A percentile compares a stretch with the other conserved stretches of the same genome.
These are phyloP conservation scores for Lagenorhynchus albirostris DNA, from an alignment of 2,113 vertebrate species.

Conservation along the genomic window DNA sequence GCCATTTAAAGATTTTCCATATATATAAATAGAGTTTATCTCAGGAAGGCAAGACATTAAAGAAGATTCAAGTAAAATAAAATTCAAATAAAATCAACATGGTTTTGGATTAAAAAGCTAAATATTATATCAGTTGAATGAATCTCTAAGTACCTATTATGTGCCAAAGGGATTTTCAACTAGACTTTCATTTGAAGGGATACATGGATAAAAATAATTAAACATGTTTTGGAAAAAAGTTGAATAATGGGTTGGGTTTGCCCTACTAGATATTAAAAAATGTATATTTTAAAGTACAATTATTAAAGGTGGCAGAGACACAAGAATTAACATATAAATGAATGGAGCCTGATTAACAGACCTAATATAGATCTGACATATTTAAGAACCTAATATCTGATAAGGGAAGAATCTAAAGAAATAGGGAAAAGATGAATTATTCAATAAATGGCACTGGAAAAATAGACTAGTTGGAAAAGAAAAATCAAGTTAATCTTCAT, in stretches of 20 bases:
- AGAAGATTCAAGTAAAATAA: constrained; percentile 27
- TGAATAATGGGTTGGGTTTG: constrained; percentile 6
- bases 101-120: neutral
- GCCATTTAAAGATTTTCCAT: constrained; percentile 27
- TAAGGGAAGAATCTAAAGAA: neutral
- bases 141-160: constrained; percentile 1
- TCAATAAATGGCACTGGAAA: constrained; percentile 24
- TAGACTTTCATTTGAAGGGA: neutral
- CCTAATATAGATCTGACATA: neutral
- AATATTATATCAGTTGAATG: neutral
- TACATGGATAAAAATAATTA: constrained; percentile 27
- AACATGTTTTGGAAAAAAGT: neutral
- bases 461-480: neutral
- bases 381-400: constrained; percentile 29
- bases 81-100: constrained; percentile 28
- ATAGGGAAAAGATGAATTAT: neutral
- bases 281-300: neutral
- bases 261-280: constrained; percentile 2
- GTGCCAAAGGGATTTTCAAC: constrained; percentile 16
- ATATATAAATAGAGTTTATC: neutral
- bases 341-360: neutral
- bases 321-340: constrained; percentile 42
- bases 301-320: constrained; percentile 48
- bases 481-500: constrained; percentile 2
- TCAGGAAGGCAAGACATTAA: constrained; percentile 5